phyloP scores from a whole-genome alignment of 2,113 vertebrate species.

The Poecilia latipinna region DNA sequence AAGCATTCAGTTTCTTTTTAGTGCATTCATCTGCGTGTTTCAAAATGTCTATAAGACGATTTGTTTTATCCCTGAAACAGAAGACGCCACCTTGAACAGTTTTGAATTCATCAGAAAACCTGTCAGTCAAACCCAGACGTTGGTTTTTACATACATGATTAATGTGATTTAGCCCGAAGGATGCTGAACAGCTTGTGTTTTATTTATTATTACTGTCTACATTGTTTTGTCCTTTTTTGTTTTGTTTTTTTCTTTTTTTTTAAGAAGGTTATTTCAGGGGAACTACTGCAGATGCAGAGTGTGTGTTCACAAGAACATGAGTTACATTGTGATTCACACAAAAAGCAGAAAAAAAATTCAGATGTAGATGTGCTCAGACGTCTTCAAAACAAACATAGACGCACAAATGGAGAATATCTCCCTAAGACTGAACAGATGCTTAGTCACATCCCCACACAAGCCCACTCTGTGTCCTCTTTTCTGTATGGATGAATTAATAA shows the following conservation, averaged over 20 bases:
- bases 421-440: conserved; percentile 15
- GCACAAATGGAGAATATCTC: neutral
- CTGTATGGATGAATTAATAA: neutral
- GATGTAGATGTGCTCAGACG: neutral
- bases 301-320: neutral
- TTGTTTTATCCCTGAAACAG: neutral
- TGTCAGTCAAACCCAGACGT: conserved; percentile 10
- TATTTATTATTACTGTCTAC: neutral
- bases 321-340: neutral
- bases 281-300: neutral
- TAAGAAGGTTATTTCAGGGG: neutral
- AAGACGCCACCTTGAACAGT: neutral
- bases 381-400: conserved; percentile 3
- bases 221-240: conserved; percentile 9
- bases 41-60: neutral
- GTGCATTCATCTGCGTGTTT: neutral
- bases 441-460: neutral
- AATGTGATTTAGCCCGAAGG: conserved; percentile 4
- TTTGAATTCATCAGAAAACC: conserved; percentile 29
- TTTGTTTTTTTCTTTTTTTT: too few species aligned
- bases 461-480: neutral
- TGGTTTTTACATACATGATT: conserved; percentile 13
- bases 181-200: neutral
- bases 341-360: neutral
- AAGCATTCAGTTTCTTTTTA: neutral